Evolutionary conservation across 2,797 vertebrate species (phyloP), one percentile per base, ranked within the genome.

Genomic region (Rhodeus uyekii): DNA sequence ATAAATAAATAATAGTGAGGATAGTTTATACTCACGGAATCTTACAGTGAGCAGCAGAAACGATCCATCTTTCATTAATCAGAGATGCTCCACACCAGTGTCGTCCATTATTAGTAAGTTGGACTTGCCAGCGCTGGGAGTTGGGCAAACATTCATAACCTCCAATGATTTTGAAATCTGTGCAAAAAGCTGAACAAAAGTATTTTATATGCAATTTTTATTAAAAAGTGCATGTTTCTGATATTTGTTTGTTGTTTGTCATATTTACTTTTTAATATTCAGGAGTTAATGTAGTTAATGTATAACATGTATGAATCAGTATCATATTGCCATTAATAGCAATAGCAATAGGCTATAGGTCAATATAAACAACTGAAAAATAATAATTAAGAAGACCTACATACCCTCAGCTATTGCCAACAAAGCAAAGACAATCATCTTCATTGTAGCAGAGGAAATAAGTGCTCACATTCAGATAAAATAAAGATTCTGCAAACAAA

Each of bases 11-110:
- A 46, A 46, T 29, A 71, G 9, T 71, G 2, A 71, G 4, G 27
- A 19, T 46, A 46, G 12, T 9, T 55, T 69, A 32, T 78, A 90
- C 90, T 91, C 61, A 92, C 89, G 6, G 27, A 36, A 85, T 61
- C 32, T 90, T 89, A 83, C 90, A 92, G 81, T 92, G 92, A 27
- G 92, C 92, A 1, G 92, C 92, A 1, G 90, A 92, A 34, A 91
- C 86, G 13, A 90, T 69, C 92, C 91, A 91, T 29, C 63, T 50
- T 1, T 86, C 78, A 32, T 85, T 89, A 73, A 93, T 91, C 29
- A 92, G 73, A 12, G 91, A 92, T 0, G 86, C 92, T 0, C 91
- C 91, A 27, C 90, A 92, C 89, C 90, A 91, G 8, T 74, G 85
- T 6, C 86, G 0, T 1, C 87, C 85, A 8, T 87, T 78, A 4